A percentile compares a stretch with the other conserved stretches of the same genome.
phyloP scores from a whole-genome alignment of 2,888 invertebrate genomes.

The Acanthosepion lycidas region DNA sequence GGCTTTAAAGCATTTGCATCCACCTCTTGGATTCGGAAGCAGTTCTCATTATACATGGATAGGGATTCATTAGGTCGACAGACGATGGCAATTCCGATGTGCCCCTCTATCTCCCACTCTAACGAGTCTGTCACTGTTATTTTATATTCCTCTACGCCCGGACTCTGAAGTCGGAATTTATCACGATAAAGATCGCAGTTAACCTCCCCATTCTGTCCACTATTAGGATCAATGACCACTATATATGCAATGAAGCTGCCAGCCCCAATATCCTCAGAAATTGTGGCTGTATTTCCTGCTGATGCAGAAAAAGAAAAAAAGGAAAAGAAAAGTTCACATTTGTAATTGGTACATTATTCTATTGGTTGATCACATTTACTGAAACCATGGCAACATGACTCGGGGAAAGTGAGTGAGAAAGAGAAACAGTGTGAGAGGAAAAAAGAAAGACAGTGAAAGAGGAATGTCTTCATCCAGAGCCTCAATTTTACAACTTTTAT shows the following conservation, averaged over 20 bases:
- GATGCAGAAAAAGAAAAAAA: constrained; percentile 11
- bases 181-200: constrained; percentile 33
- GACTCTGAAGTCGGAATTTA: constrained; percentile 23
- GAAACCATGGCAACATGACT: constrained; percentile 13
- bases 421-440: background rate
- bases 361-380: constrained; percentile 23
- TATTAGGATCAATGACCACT: constrained; percentile 3
- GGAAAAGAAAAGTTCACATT: constrained; percentile 8
- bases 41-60: constrained; percentile 33
- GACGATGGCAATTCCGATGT: background rate
- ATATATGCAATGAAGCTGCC: constrained; percentile 33
- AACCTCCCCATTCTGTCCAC: constrained; percentile 23
- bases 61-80: constrained; percentile 23
- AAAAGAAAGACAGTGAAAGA: background rate
- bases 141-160: background rate
- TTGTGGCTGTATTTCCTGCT: background rate
- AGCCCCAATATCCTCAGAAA: constrained; percentile 13
- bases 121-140: background rate
- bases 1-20: constrained; percentile 22
- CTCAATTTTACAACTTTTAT: constrained; percentile 21
- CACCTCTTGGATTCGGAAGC: constrained; percentile 21
- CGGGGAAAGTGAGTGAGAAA: background rate
- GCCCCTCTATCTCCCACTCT: background rate
- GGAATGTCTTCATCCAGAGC: constrained; percentile 8
- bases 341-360: constrained; percentile 9